Evolutionary conservation across 1,140 invertebrate genomes (phyloP).

Genomic region (Mycetomoellerius zeteki): DNA sequence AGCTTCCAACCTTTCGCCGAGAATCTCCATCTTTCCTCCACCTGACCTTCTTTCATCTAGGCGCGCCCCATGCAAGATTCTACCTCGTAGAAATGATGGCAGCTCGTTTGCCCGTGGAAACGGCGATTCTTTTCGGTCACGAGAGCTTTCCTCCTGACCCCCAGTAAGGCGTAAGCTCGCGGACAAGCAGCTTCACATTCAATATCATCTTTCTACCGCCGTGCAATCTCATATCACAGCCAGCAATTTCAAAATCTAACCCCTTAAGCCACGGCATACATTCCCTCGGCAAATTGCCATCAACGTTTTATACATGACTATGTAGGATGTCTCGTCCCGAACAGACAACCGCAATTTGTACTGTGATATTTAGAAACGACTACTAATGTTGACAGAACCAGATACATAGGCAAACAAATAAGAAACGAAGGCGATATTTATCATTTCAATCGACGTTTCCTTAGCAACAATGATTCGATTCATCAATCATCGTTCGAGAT

Average conservation of each 20-base stretch:
- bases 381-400: not conserved
- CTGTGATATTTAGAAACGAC: not conserved
- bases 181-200: slow-evolving; percentile 54
- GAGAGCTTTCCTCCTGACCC: slow-evolving; percentile 24
- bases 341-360: not conserved
- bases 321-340: not conserved
- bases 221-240: slow-evolving; percentile 51
- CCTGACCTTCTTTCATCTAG: slow-evolving; percentile 48
- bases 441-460: not conserved
- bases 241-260: slow-evolving; percentile 56
- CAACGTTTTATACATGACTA: slow-evolving; percentile 39
- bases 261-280: slow-evolving; percentile 40
- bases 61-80: slow-evolving; percentile 51
- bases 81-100: slow-evolving; percentile 56
- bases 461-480: not conserved
- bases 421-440: not conserved
- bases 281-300: slow-evolving; percentile 38
- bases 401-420: not conserved
- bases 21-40: slow-evolving; percentile 34
- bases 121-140: slow-evolving; percentile 62
- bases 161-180: slow-evolving; percentile 48
- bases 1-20: slow-evolving; percentile 37
- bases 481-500: not conserved
- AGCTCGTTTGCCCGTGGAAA: slow-evolving; percentile 53
- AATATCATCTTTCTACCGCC: slow-evolving; percentile 49